Percentiles rank a stretch among this genome's conserved stretches.
Conservation (phyloP, 2,113 vertebrate genomes). For the Callorhinus ursinus region DNA sequence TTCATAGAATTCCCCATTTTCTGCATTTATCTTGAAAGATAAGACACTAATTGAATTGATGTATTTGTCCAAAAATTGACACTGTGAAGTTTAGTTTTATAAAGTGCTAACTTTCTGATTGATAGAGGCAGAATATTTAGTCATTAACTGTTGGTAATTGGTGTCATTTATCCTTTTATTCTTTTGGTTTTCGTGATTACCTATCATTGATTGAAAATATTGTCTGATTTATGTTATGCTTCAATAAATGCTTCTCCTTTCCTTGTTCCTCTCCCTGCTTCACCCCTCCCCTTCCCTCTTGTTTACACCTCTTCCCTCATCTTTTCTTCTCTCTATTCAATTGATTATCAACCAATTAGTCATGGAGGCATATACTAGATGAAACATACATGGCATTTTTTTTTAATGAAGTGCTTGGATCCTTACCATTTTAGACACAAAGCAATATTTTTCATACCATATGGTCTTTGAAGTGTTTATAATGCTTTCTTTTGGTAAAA, state of each 20-base stretch:
- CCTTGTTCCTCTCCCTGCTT: accelerated
- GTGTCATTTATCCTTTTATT: not conserved
- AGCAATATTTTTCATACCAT: not conserved
- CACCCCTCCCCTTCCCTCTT: not conserved
- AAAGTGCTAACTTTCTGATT: not conserved
- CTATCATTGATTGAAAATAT: not conserved
- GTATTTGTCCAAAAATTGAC: not conserved
- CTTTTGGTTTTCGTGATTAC: not conserved
- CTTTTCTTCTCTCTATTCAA: not conserved
- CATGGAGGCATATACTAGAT: not conserved
- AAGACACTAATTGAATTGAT: not conserved
- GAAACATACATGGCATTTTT: not conserved
- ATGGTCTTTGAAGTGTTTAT: constrained; percentile 38
- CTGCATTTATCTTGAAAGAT: not conserved
- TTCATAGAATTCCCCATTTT: not conserved
- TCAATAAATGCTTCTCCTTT: not conserved
- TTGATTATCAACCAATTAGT: not conserved
- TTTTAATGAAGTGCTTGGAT: not conserved
- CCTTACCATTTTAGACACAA: not conserved
- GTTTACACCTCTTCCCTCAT: no score
- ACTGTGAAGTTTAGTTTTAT: not conserved
- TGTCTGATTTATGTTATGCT: not conserved
- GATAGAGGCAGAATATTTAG: not conserved
- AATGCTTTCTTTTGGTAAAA: constrained; percentile 31
- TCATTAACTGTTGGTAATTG: not conserved